A percentile compares a stretch with the other conserved stretches of the same genome.
These are phyloP conservation scores for Synergus umbraculus DNA, from an alignment of 2,888 invertebrate genomes.

Conservation along the genomic window DNA sequence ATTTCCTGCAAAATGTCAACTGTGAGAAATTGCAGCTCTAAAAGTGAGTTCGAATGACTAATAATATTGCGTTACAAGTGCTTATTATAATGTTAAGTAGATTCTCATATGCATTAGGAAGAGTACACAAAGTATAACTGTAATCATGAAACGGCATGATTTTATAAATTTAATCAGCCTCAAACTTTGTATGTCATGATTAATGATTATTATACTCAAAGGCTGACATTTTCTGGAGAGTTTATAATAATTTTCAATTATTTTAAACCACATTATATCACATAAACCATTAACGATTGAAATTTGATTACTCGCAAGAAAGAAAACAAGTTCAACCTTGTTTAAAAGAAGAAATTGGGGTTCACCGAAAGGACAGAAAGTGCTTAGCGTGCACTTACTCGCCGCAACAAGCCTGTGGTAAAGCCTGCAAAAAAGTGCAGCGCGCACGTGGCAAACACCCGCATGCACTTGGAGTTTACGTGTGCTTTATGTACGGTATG, in stretches of 20 bases:
- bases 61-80: constrained; percentile 19
- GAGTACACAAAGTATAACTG: neutral
- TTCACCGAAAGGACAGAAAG: neutral
- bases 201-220: too few species aligned
- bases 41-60: neutral
- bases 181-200: too few species aligned
- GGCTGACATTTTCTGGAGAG: too few species aligned
- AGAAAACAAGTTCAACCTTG: neutral
- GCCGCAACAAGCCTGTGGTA: constrained; percentile 42
- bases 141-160: too few species aligned
- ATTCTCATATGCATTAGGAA: neutral
- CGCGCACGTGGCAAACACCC: constrained; percentile 74
- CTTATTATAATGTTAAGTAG: constrained; percentile 8
- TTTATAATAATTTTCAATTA: too few species aligned
- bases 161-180: too few species aligned
- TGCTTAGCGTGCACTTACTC: constrained; percentile 34
- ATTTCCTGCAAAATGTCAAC: neutral
- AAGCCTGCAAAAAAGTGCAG: constrained; percentile 65
- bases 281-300: neutral
- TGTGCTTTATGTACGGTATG: constrained; percentile 43
- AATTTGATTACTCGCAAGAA: neutral
- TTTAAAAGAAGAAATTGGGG: neutral
- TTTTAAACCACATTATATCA: too few species aligned
- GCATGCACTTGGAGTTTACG: constrained; percentile 62
- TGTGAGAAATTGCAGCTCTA: neutral